Evolutionary conservation across 92 coral and sea anemone species (phyloP).

Genomic region (Parazoanthus swiftii): DNA sequence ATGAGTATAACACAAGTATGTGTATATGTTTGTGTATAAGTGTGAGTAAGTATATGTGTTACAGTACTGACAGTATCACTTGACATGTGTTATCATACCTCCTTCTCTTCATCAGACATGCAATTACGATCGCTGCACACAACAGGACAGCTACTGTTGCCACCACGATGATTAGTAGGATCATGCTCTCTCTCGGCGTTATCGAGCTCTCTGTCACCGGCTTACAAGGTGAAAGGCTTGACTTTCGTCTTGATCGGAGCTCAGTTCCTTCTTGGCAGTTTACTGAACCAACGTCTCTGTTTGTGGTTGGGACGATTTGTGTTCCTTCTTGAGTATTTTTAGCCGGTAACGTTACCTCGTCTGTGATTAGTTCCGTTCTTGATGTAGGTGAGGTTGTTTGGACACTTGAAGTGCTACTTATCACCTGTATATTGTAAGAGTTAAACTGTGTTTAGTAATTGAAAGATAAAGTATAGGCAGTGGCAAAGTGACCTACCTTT

Average conservation of each 20-base stretch:
- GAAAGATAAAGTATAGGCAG: background rate
- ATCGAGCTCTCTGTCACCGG: conserved; percentile 1
- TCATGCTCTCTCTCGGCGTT: background rate
- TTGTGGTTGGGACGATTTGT: background rate
- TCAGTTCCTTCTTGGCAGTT: background rate
- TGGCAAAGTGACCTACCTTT: background rate
- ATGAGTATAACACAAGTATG: too few relatives aligned
- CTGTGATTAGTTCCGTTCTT: background rate
- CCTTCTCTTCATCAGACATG: conserved; percentile 3
- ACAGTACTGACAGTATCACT: background rate
- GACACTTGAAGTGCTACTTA: background rate
- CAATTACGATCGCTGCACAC: background rate
- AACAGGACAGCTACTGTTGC: background rate
- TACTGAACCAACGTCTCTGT: background rate
- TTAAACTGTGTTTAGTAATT: background rate
- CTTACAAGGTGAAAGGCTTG: background rate
- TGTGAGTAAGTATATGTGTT: background rate
- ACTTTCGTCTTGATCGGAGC: background rate
- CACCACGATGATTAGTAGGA: background rate
- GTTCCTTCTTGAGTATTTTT: background rate
- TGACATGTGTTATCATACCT: background rate
- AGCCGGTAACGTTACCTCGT: background rate
- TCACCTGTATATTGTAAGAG: background rate
- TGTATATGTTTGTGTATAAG: background rate
- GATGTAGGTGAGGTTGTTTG: background rate